Conservation (phyloP, 2,113 vertebrate genomes). For the Arenaria interpres region DNA sequence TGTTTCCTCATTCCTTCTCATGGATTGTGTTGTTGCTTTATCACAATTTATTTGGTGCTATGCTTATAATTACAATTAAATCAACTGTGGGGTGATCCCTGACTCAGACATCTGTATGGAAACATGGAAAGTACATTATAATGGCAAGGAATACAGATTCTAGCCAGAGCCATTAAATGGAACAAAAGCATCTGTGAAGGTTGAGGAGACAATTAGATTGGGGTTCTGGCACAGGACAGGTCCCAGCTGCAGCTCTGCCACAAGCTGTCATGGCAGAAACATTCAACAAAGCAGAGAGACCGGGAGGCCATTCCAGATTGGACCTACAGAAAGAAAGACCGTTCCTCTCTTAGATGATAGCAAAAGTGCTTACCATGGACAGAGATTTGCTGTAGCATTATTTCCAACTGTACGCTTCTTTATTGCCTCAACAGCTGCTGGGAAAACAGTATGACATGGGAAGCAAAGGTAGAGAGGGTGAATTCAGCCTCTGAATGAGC, state of each 20-base stretch:
- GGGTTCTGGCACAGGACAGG: neutral
- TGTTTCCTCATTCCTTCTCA: neutral
- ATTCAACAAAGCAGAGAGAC: neutral
- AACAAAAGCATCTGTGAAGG: neutral
- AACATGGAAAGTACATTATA: neutral
- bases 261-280: neutral
- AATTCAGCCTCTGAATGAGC: neutral
- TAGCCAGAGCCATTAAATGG: neutral
- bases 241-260: neutral
- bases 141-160: neutral
- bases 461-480: neutral
- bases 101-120: rapidly evolving
- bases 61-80: neutral
- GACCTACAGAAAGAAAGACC: neutral
- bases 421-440: neutral
- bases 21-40: neutral
- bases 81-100: neutral
- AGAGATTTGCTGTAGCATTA: neutral
- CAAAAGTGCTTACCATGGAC: neutral
- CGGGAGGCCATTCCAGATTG: neutral
- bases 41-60: neutral
- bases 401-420: neutral
- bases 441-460: neutral
- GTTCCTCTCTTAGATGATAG: neutral
- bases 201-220: neutral